A percentile compares a stretch with the other conserved stretches of the same genome.
These are phyloP conservation scores for Phortica variegata DNA, from an alignment of 1,140 invertebrate species.

Conservation along the genomic window DNA sequence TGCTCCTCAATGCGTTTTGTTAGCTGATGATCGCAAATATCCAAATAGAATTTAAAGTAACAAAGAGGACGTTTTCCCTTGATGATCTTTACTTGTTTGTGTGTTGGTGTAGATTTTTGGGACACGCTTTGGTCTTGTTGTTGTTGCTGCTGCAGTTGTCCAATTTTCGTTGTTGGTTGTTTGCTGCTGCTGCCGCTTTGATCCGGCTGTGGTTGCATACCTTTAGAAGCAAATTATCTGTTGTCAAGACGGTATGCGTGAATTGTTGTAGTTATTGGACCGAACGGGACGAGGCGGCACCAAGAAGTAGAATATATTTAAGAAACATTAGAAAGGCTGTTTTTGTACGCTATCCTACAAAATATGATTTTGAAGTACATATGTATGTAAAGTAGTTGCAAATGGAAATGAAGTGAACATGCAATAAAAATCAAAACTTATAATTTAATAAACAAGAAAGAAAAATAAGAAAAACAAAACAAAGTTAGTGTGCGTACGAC, in stretches of 20 bases:
- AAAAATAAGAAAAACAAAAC: no score
- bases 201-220: slow-evolving; percentile 57
- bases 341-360: slow-evolving; percentile 1
- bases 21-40: slow-evolving; percentile 66
- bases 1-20: slow-evolving; percentile 64
- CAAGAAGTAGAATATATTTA: slow-evolving; percentile 19
- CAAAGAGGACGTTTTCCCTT: slow-evolving; percentile 61
- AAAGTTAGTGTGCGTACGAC: no score
- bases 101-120: slow-evolving; percentile 16
- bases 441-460: no score
- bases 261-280: slow-evolving; percentile 10
- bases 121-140: slow-evolving; percentile 13
- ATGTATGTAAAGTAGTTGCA: slow-evolving; percentile 2
- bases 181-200: slow-evolving; percentile 33
- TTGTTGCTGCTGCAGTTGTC: slow-evolving; percentile 21
- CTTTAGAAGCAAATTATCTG: slow-evolving; percentile 53
- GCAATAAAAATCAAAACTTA: slow-evolving; percentile 7
- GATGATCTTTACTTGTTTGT: slow-evolving; percentile 51
- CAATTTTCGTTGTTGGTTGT: slow-evolving; percentile 10
- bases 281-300: slow-evolving; percentile 17
- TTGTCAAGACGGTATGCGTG: slow-evolving; percentile 7
- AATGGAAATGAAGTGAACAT: slow-evolving; percentile 1
- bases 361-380: no score
- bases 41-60: slow-evolving; percentile 70
- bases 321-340: slow-evolving; percentile 13